Percentiles rank a stretch among this genome's conserved stretches.
phyloP scores from a whole-genome alignment of 1,140 invertebrate genomes.

The Eciton burchellii region DNA sequence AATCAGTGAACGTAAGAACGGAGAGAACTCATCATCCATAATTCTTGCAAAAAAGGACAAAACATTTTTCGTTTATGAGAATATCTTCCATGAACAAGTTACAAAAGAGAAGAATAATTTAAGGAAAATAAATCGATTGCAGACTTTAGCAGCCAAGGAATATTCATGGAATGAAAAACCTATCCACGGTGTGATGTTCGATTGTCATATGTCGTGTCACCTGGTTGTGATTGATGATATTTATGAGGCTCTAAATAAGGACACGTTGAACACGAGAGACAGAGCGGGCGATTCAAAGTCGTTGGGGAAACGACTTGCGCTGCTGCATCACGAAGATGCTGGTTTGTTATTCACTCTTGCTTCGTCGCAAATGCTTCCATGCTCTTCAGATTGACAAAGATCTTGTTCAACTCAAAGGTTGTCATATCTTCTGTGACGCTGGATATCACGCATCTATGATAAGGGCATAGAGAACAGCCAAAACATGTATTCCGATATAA shows the following conservation, averaged over 20 bases:
- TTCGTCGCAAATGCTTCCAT: slow-evolving; percentile 99
- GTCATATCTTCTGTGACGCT: slow-evolving; percentile 98
- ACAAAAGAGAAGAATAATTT: slow-evolving; percentile 98
- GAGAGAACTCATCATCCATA: slow-evolving; percentile 15
- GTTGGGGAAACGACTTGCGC: slow-evolving; percentile 94
- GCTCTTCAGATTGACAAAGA: slow-evolving; percentile 95
- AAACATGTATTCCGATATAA: slow-evolving; percentile 99
- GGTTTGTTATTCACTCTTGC: slow-evolving; percentile 98
- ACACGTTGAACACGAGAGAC: slow-evolving; percentile 98
- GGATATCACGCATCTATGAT: slow-evolving; percentile 99
- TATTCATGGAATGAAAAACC: slow-evolving; percentile 92
- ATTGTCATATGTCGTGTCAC: slow-evolving; percentile 98
- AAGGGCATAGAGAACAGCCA: slow-evolving; percentile 96
- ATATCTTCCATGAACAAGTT: slow-evolving; percentile 96
- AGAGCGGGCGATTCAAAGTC: slow-evolving; percentile 98
- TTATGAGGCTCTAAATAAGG: slow-evolving; percentile 93
- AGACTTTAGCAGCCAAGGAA: slow-evolving; percentile 95
- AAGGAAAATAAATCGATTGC: slow-evolving; percentile 96
- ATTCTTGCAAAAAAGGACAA: slow-evolving; percentile 69
- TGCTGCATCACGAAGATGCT: slow-evolving; percentile 96
- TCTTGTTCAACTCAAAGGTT: slow-evolving; percentile 94
- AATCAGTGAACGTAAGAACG: slow-evolving; percentile 48
- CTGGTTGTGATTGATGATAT: slow-evolving; percentile 94
- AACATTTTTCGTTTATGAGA: slow-evolving; percentile 92
- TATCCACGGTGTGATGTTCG: slow-evolving; percentile 99